phyloP scores from a whole-genome alignment of 1,140 invertebrate species.

The Nasonia giraulti region DNA sequence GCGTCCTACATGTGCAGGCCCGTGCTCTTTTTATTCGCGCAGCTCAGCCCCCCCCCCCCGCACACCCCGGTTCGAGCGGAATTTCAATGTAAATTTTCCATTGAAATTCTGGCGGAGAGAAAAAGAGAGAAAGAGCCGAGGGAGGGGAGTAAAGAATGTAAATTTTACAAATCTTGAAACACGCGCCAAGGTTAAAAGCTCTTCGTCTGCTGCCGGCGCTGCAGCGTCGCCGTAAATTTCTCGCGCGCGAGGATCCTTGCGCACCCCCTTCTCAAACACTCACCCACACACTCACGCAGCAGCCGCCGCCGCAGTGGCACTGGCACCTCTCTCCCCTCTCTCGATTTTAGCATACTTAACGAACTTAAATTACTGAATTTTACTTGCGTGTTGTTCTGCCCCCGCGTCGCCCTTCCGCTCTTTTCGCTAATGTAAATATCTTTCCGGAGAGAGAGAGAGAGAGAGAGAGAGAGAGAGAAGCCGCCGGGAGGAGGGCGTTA shows the following conservation, averaged over 20 bases:
- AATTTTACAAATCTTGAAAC: slow-evolving; percentile 47
- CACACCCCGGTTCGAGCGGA: neutral
- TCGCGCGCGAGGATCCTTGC: neutral
- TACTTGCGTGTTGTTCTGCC: slow-evolving; percentile 10
- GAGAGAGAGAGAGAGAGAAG: neutral
- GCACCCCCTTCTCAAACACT: neutral
- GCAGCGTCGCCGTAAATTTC: neutral
- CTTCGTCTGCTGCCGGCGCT: neutral
- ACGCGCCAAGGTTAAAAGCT: slow-evolving; percentile 29
- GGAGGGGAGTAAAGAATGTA: slow-evolving; percentile 38
- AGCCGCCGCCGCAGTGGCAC: too few species aligned
- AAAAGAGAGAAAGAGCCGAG: neutral
- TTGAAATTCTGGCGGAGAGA: slow-evolving; percentile 24
- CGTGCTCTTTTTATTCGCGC: slow-evolving; percentile 18
- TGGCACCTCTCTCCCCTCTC: neutral
- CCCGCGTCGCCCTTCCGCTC: neutral
- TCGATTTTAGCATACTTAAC: slow-evolving; percentile 48
- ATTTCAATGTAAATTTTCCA: slow-evolving; percentile 45
- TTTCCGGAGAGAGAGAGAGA: slow-evolving; percentile 7
- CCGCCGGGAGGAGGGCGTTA: neutral
- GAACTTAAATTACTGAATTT: slow-evolving; percentile 44
- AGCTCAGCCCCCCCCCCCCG: neutral
- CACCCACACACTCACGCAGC: neutral
- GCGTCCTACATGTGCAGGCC: neutral
- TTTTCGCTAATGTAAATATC: slow-evolving; percentile 42